These are phyloP conservation scores for Bradynema listronoti DNA, from an alignment of 1,140 invertebrate genomes.

Conservation along the genomic window DNA sequence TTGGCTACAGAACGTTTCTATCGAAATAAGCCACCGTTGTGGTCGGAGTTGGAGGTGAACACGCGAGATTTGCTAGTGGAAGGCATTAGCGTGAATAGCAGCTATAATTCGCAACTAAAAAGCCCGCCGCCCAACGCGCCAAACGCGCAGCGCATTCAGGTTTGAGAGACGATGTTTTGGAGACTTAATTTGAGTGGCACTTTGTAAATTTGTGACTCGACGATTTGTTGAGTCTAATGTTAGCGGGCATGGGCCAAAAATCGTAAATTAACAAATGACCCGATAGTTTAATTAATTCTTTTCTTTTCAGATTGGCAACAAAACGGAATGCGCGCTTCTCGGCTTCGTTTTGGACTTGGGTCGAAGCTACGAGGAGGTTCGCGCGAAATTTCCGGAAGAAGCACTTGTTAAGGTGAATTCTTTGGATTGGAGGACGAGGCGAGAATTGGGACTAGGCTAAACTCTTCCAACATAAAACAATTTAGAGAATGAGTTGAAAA, in stretches of 20 bases:
- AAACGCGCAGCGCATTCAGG: constrained; percentile 60
- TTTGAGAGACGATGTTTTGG: not conserved
- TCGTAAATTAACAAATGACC: constrained; percentile 51
- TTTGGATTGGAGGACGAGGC: no score
- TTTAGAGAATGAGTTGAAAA: no score
- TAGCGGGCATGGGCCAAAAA: constrained; percentile 69
- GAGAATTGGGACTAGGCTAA: no score
- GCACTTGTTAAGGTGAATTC: constrained; percentile 67
- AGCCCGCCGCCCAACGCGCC: constrained; percentile 42
- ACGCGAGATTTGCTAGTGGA: constrained; percentile 78
- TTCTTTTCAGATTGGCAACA: not conserved
- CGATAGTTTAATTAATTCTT: not conserved
- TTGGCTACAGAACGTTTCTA: constrained; percentile 44
- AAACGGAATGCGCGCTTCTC: constrained; percentile 88
- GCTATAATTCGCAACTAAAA: constrained; percentile 89
- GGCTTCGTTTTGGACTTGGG: constrained; percentile 85
- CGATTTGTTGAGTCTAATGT: constrained; percentile 68
- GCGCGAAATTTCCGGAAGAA: constrained; percentile 82
- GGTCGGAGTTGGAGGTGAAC: constrained; percentile 72
- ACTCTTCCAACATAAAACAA: no score
- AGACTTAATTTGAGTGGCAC: not conserved
- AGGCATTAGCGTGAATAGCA: constrained; percentile 86
- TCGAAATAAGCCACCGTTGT: constrained; percentile 69
- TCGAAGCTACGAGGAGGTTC: constrained; percentile 81
- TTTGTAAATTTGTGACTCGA: constrained; percentile 4